phyloP scores from a whole-genome alignment of 1,140 invertebrate genomes.

The Asbolus verrucosus region DNA sequence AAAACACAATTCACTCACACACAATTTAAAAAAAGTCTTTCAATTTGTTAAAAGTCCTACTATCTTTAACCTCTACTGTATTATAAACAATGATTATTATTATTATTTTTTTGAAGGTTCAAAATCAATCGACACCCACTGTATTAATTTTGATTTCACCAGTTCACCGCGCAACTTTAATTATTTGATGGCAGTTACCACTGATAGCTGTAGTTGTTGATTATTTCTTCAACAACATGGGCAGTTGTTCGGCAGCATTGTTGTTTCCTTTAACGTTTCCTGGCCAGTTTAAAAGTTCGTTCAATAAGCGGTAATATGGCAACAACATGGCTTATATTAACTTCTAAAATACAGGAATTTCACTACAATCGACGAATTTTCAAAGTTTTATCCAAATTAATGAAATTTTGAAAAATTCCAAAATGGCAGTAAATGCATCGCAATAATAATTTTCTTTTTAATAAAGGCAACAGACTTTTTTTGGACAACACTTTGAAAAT shows the following conservation, averaged over 20 bases:
- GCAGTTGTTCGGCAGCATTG: slow-evolving; percentile 42
- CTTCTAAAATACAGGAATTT: background rate
- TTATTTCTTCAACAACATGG: slow-evolving; percentile 37
- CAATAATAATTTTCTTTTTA: slow-evolving; percentile 20
- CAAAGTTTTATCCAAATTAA: background rate
- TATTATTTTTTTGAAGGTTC: too few species aligned
- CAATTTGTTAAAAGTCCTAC: slow-evolving; percentile 57
- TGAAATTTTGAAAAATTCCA: slow-evolving; percentile 24
- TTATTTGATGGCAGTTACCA: slow-evolving; percentile 39
- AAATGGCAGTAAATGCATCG: slow-evolving; percentile 28
- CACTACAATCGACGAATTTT: background rate
- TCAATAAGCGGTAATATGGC: slow-evolving; percentile 42
- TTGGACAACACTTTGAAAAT: slow-evolving; percentile 8
- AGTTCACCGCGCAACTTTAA: slow-evolving; percentile 29
- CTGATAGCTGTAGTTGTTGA: slow-evolving; percentile 8
- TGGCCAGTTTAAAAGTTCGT: slow-evolving; percentile 36
- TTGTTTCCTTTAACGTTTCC: slow-evolving; percentile 17
- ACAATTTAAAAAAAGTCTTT: slow-evolving; percentile 58
- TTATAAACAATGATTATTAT: slow-evolving; percentile 50
- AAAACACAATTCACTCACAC: slow-evolving; percentile 48
- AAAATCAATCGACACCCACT: slow-evolving; percentile 48
- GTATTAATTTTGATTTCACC: slow-evolving; percentile 47
- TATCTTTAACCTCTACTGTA: slow-evolving; percentile 40
- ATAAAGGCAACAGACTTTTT: slow-evolving; percentile 25
- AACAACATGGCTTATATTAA: slow-evolving; percentile 40